Evolutionary conservation across 2,113 vertebrate species (phyloP).

Genomic region (Centropus bengalensis): DNA sequence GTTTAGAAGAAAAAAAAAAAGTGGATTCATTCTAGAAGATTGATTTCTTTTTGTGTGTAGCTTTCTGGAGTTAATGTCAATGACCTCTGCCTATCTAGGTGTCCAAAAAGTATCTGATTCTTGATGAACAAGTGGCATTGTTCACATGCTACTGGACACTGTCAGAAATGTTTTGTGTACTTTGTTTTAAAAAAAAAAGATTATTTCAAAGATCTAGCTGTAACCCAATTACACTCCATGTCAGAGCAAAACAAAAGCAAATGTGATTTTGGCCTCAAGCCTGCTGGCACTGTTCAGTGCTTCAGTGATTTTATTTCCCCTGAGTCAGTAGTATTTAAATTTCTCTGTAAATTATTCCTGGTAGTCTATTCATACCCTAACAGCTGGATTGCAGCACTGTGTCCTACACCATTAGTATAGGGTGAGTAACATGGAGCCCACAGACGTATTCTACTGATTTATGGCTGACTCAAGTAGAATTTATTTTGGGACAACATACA

Average conservation of each 20-base stretch:
- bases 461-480: background rate
- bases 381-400: slow-evolving; percentile 27
- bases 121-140: background rate
- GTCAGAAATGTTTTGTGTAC: background rate
- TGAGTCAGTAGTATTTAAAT: slow-evolving; percentile 60
- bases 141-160: background rate
- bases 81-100: background rate
- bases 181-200: background rate
- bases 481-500: background rate
- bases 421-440: background rate
- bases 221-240: slow-evolving; percentile 11
- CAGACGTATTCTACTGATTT: background rate
- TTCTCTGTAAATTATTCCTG: slow-evolving; percentile 38
- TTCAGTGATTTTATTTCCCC: slow-evolving; percentile 22
- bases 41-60: background rate
- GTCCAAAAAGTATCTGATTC: background rate
- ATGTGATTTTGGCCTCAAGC: slow-evolving; percentile 34
- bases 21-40: background rate
- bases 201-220: background rate
- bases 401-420: background rate
- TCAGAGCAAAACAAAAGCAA: slow-evolving; percentile 45
- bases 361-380: slow-evolving; percentile 25
- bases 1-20: background rate
- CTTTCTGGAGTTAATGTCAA: background rate
- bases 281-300: background rate